A percentile compares a stretch with the other conserved stretches of the same genome.
These are phyloP conservation scores for Prosopocoilus inquinatus DNA, from an alignment of 2,888 invertebrate genomes.

Conservation along the genomic window DNA sequence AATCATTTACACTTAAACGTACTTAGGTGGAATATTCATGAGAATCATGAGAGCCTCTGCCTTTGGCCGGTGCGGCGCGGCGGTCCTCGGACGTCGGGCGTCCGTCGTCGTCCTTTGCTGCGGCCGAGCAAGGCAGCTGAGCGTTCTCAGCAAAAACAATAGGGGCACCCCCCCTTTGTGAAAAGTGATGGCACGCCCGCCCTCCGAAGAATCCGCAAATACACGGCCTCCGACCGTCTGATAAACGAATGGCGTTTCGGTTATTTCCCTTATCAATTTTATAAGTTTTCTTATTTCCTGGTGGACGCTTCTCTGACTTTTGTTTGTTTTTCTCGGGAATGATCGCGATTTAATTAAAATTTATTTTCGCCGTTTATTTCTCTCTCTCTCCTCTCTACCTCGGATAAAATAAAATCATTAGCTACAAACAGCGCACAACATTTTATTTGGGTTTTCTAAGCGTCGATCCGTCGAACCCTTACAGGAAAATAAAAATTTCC, in stretches of 20 bases:
- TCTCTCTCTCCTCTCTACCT: too few species aligned
- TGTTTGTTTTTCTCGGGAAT: too few species aligned
- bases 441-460: too few species aligned
- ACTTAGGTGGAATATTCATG: constrained; percentile 48
- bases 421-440: too few species aligned
- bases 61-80: constrained; percentile 5
- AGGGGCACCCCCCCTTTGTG: constrained; percentile 33
- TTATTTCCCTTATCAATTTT: constrained; percentile 37
- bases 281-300: not conserved
- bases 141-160: constrained; percentile 44
- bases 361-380: too few species aligned
- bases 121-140: constrained; percentile 37
- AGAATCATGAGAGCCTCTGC: constrained; percentile 20
- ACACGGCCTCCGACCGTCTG: constrained; percentile 36
- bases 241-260: constrained; percentile 33
- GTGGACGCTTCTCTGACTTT: too few species aligned
- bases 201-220: constrained; percentile 42
- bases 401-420: too few species aligned
- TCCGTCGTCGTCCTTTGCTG: constrained; percentile 21
- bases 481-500: too few species aligned
- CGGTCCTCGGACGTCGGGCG: constrained; percentile 6
- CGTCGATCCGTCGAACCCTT: too few species aligned
- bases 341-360: too few species aligned
- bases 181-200: constrained; percentile 38
- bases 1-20: constrained; percentile 47